phyloP scores from a whole-genome alignment of 2,113 vertebrate genomes.

The Pollachius pollachius region DNA sequence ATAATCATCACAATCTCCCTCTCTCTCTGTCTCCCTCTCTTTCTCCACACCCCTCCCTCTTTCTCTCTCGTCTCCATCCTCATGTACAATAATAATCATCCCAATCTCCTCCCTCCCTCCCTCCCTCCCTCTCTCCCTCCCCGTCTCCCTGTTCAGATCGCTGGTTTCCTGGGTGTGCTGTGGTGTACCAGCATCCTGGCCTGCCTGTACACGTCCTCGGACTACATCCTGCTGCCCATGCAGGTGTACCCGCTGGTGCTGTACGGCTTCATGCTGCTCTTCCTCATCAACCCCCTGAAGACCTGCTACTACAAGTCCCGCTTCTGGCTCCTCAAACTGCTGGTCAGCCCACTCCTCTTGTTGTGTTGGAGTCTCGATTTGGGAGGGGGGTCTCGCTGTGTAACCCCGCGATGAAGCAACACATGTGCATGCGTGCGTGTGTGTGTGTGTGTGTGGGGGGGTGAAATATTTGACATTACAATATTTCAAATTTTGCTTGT shows the following conservation, averaged over 20 bases:
- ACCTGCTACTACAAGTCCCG: constrained; percentile 98
- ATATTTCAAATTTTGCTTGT: no score
- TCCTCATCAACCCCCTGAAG: constrained; percentile 97
- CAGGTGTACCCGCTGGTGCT: constrained; percentile 93
- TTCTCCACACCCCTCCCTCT: no score
- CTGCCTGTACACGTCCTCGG: constrained; percentile 82
- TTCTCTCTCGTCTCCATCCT: no score
- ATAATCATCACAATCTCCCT: no score
- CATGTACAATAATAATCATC: no score
- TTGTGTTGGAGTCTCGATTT: neutral
- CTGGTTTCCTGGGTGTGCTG: constrained; percentile 93
- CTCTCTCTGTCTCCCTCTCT: no score
- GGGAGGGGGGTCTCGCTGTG: neutral
- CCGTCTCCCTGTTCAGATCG: constrained; percentile 77
- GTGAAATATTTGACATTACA: no score
- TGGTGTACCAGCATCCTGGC: constrained; percentile 97
- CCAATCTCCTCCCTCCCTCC: no score
- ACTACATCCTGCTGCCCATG: constrained; percentile 82
- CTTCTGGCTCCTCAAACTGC: constrained; percentile 95
- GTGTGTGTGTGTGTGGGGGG: constrained; percentile 17
- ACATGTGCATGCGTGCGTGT: constrained; percentile 6
- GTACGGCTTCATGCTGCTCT: constrained; percentile 95
- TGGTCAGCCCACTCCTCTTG: constrained; percentile 78
- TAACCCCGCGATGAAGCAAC: neutral
- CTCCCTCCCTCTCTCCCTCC: neutral